A percentile compares a stretch with the other conserved stretches of the same genome.
Conservation (phyloP, 1,140 invertebrate species). For the Macrobrachium rosenbergii region DNA sequence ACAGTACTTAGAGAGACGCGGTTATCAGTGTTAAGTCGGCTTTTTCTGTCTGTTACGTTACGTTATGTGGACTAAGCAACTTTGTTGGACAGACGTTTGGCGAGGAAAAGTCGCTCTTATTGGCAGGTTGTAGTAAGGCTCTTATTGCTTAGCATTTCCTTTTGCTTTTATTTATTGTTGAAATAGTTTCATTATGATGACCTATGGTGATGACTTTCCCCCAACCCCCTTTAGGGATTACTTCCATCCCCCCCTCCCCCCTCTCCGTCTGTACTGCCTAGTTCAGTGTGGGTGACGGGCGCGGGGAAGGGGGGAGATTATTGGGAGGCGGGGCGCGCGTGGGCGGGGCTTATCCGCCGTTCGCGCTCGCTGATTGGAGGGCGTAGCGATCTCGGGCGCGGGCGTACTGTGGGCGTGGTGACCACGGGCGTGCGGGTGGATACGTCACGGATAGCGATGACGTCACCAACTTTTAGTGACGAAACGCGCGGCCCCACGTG, state of each 20-base stretch:
- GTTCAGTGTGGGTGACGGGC: constrained; percentile 24
- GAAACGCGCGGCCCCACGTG: constrained; percentile 54
- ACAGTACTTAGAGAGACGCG: neutral
- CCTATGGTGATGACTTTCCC: constrained; percentile 33
- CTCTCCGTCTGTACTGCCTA: constrained; percentile 27
- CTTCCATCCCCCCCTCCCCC: constrained; percentile 28
- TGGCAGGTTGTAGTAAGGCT: neutral
- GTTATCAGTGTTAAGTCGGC: neutral
- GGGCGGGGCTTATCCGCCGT: constrained; percentile 53
- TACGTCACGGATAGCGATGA: constrained; percentile 46
- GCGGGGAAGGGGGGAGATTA: neutral
- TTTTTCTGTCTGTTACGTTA: neutral
- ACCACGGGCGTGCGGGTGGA: constrained; percentile 54
- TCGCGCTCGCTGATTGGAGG: constrained; percentile 54
- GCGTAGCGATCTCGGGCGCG: constrained; percentile 45
- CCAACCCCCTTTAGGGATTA: constrained; percentile 35
- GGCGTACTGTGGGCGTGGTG: constrained; percentile 52
- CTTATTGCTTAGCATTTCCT: constrained; percentile 24
- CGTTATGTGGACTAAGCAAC: neutral
- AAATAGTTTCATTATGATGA: constrained; percentile 56
- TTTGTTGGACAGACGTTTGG: neutral
- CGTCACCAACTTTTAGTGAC: constrained; percentile 45
- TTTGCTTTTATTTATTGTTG: constrained; percentile 36
- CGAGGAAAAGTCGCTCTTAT: constrained; percentile 44
- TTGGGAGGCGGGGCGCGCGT: constrained; percentile 34